phyloP scores from a whole-genome alignment of 2,113 vertebrate genomes.

The Dissostichus mawsoni region DNA sequence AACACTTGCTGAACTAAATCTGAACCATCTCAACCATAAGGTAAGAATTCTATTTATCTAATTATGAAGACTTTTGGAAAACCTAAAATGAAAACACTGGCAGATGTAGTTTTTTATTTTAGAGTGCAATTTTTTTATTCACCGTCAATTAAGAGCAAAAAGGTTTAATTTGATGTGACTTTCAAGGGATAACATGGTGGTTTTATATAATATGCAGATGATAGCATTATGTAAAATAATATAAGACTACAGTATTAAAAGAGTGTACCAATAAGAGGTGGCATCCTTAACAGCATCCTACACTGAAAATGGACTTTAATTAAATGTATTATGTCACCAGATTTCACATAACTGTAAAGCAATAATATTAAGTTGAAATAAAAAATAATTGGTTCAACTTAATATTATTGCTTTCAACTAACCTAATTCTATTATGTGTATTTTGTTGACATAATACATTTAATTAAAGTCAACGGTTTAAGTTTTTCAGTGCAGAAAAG shows the following conservation, averaged over 20 bases:
- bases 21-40: constrained; percentile 18
- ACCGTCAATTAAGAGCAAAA: neutral
- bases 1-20: neutral
- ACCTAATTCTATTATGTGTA: too few species aligned
- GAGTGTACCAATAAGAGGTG: too few species aligned
- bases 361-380: too few species aligned
- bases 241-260: neutral
- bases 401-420: too few species aligned
- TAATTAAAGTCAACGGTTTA: too few species aligned
- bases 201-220: neutral
- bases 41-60: constrained; percentile 38
- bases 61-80: neutral
- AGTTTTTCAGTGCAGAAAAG: neutral
- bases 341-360: too few species aligned
- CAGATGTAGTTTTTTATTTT: neutral
- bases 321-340: too few species aligned
- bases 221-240: too few species aligned
- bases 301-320: too few species aligned
- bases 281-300: too few species aligned
- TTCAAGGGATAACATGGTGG: neutral
- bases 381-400: too few species aligned
- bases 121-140: neutral
- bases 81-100: neutral
- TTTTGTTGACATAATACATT: too few species aligned
- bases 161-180: neutral